These are phyloP conservation scores for Cyclophora punctaria DNA, from an alignment of 2,888 invertebrate genomes.

Conservation along the genomic window DNA sequence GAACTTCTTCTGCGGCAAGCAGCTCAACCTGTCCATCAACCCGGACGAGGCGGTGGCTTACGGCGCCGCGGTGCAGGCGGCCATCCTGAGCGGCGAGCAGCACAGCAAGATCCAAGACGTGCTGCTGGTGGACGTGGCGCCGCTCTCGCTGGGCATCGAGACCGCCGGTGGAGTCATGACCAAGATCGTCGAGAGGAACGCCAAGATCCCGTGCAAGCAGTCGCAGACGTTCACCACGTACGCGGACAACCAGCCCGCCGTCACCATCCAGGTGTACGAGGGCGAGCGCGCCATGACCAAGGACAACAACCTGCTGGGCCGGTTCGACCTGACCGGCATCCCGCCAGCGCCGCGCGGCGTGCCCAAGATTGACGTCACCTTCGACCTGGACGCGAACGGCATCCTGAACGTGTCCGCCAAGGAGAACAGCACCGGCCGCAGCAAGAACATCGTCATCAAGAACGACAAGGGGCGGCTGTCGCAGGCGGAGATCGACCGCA, in stretches of 20 bases:
- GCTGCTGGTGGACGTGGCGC: constrained; percentile 75
- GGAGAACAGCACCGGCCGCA: constrained; percentile 78
- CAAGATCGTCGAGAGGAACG: constrained; percentile 82
- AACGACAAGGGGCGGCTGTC: constrained; percentile 88
- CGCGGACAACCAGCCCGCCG: constrained; percentile 86
- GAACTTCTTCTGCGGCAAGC: constrained; percentile 84
- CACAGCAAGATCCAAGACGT: constrained; percentile 84
- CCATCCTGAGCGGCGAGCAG: constrained; percentile 82
- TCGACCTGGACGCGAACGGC: constrained; percentile 86
- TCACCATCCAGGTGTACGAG: constrained; percentile 83
- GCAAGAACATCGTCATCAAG: constrained; percentile 85
- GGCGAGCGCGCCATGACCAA: constrained; percentile 88
- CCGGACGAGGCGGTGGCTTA: constrained; percentile 89
- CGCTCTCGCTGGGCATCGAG: constrained; percentile 83
- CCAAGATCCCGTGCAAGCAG: constrained; percentile 82
- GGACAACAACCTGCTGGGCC: constrained; percentile 81
- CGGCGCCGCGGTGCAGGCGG: constrained; percentile 84
- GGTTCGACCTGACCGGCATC: constrained; percentile 80
- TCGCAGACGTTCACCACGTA: constrained; percentile 85
- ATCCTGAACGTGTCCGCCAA: constrained; percentile 90
- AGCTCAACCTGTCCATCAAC: constrained; percentile 83
- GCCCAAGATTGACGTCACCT: constrained; percentile 81
- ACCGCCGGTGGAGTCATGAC: constrained; percentile 87
- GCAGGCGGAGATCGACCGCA: constrained; percentile 87
- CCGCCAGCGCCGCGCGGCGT: constrained; percentile 81